Evolutionary conservation across 2,888 invertebrate species (phyloP).

Genomic region (Sceliomorpha sp.): DNA sequence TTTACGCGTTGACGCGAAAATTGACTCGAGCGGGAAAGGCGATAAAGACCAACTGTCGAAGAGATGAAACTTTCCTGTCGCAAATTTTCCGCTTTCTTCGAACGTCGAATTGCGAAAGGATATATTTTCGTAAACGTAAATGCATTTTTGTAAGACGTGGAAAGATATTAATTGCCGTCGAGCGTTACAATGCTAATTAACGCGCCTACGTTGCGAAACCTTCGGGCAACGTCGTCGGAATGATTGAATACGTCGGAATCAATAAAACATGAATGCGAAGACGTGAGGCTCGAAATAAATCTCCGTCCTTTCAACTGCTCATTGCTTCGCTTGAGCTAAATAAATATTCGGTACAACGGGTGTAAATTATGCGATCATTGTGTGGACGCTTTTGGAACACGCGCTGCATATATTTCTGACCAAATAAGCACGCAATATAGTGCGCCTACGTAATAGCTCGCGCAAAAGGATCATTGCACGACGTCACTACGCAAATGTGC

Average conservation of each 20-base stretch:
- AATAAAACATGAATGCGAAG: slow-evolving; percentile 20
- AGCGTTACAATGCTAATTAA: too few relatives aligned
- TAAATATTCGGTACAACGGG: slow-evolving; percentile 40
- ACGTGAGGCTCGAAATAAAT: slow-evolving; percentile 32
- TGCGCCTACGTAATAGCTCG: slow-evolving; percentile 46
- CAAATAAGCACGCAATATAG: slow-evolving; percentile 35
- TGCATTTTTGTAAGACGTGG: too few relatives aligned
- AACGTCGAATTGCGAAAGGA: too few relatives aligned
- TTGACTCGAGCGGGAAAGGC: too few relatives aligned
- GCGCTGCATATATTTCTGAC: slow-evolving; percentile 30
- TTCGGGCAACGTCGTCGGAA: not conserved
- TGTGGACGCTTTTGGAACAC: slow-evolving; percentile 41
- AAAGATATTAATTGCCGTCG: too few relatives aligned
- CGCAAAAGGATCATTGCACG: slow-evolving; percentile 43
- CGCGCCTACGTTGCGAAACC: slow-evolving; percentile 16
- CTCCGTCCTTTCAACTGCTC: slow-evolving; percentile 26
- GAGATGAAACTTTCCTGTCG: too few relatives aligned
- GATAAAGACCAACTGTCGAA: too few relatives aligned
- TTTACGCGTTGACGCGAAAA: slow-evolving; percentile 32
- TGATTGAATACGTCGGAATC: slow-evolving; percentile 3
- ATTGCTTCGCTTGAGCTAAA: slow-evolving; percentile 33
- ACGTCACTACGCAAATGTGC: slow-evolving; percentile 30
- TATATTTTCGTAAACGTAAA: too few relatives aligned
- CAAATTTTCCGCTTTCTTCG: too few relatives aligned
- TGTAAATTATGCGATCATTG: slow-evolving; percentile 52